Conservation (phyloP, 30 jellyfish, hydroid and myxozoan genomes). For the Aurelia coerulea region DNA sequence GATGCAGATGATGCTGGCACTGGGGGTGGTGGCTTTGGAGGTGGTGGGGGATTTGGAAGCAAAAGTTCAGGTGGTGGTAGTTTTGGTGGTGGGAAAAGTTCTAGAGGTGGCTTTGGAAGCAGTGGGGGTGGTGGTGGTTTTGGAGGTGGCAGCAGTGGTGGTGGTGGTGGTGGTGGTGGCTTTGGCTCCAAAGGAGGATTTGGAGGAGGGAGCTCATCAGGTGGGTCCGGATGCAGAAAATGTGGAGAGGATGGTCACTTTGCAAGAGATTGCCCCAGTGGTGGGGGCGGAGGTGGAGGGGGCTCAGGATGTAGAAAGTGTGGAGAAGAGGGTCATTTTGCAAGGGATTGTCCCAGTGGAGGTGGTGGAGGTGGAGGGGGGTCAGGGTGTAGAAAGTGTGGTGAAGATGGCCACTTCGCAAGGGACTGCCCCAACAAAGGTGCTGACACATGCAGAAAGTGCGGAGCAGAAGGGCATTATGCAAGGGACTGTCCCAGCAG, state of each 20-base stretch:
- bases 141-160: conserved; percentile 57
- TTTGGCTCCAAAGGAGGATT: conserved; percentile 41
- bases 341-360: conserved; percentile 59
- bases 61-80: conserved; percentile 46
- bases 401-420: conserved; percentile 97
- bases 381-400: conserved; percentile 83
- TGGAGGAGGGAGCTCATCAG: conserved; percentile 66
- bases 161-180: conserved; percentile 53
- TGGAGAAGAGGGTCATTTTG: conserved; percentile 81
- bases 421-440: conserved; percentile 82
- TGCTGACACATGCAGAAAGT: conserved; percentile 75
- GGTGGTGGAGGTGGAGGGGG: conserved; percentile 56
- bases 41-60: conserved; percentile 56
- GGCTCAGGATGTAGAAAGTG: conserved; percentile 68
- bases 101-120: conserved; percentile 51
- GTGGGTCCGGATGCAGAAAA: conserved; percentile 58
- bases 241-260: conserved; percentile 85
- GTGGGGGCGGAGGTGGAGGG: conserved; percentile 73
- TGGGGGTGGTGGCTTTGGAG: conserved; percentile 61
- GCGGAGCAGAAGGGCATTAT: conserved; percentile 93
- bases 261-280: conserved; percentile 72
- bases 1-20: conserved; percentile 54
- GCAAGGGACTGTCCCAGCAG: conserved; percentile 87
- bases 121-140: conserved; percentile 68
- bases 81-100: conserved; percentile 40